Percentiles rank a stretch among this genome's conserved stretches.
phyloP scores from a whole-genome alignment of 1,140 invertebrate genomes.

The Schlechtendalia chinensis region DNA sequence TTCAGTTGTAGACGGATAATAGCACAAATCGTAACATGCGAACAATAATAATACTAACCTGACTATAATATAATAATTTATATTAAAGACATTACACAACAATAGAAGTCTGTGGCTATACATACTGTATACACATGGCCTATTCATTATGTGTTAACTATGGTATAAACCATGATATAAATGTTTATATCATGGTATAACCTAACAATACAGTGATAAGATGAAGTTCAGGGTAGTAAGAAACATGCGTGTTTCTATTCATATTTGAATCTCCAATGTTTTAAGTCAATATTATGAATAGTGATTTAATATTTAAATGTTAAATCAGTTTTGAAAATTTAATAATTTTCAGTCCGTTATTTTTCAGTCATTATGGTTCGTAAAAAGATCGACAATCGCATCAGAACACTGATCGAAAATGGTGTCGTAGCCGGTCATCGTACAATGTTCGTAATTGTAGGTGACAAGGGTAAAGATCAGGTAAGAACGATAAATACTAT shows the following conservation, averaged over 20 bases:
- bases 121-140: too few species aligned
- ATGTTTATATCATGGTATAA: too few species aligned
- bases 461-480: slow-evolving; percentile 94
- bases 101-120: too few species aligned
- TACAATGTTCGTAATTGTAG: slow-evolving; percentile 92
- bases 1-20: too few species aligned
- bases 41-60: too few species aligned
- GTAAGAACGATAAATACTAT: slow-evolving; percentile 58
- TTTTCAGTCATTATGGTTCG: slow-evolving; percentile 65
- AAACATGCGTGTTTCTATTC: background rate
- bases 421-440: slow-evolving; percentile 84
- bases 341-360: background rate
- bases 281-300: background rate
- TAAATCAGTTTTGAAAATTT: background rate
- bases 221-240: background rate
- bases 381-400: slow-evolving; percentile 96
- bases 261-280: background rate
- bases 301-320: background rate
- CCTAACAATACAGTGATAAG: background rate
- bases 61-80: too few species aligned
- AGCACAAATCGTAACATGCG: too few species aligned
- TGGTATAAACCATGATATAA: too few species aligned
- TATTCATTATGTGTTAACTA: too few species aligned
- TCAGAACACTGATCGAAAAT: slow-evolving; percentile 95
- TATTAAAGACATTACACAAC: too few species aligned